A percentile compares a stretch with the other conserved stretches of the same genome.
Conservation (phyloP, 2,113 vertebrate species). For the Pedionomus torquatus region DNA sequence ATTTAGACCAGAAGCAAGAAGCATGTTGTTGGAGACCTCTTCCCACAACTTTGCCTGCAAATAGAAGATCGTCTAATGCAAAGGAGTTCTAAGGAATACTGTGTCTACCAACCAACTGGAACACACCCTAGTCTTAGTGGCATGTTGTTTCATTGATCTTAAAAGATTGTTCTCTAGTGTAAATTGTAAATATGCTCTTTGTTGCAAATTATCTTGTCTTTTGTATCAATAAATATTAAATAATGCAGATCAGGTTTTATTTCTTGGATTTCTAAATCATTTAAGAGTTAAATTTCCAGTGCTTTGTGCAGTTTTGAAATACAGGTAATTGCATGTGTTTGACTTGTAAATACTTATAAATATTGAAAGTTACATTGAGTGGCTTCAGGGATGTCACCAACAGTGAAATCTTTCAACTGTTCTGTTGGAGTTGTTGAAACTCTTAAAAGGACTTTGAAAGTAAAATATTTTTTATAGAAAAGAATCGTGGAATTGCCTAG, state of each 20-base stretch:
- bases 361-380: neutral
- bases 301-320: neutral
- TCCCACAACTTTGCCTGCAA: neutral
- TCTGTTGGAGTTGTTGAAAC: neutral
- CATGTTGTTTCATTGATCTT: neutral
- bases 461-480: neutral
- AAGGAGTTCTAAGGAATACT: neutral
- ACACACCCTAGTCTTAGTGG: neutral
- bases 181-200: neutral
- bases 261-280: neutral
- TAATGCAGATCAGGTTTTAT: neutral
- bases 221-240: constrained; percentile 36
- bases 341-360: constrained; percentile 3
- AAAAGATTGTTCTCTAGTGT: neutral
- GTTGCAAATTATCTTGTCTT: neutral
- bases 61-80: neutral
- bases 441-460: neutral
- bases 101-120: neutral
- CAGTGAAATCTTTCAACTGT: neutral
- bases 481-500: neutral
- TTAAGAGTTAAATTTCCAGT: neutral
- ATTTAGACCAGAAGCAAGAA: neutral
- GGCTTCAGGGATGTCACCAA: neutral
- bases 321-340: neutral
- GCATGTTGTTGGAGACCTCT: neutral